A percentile compares a stretch with the other conserved stretches of the same genome.
Conservation (phyloP, 2,113 vertebrate species). For the Hemichromis elongatus region DNA sequence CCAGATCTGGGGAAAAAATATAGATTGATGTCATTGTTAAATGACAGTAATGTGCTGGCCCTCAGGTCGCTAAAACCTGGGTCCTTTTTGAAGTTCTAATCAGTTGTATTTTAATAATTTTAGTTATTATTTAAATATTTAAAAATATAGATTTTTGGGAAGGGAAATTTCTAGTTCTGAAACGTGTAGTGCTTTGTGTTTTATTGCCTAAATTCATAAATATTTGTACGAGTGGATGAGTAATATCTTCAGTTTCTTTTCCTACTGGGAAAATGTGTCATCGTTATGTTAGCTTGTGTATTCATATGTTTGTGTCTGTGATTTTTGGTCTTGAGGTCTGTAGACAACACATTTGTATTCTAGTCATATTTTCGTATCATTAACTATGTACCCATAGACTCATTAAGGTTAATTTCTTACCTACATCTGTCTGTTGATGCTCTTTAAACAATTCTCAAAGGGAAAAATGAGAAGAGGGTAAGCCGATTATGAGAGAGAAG, state of each 20-base stretch:
- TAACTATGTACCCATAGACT: background rate
- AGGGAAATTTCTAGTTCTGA: background rate
- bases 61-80: background rate
- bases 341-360: background rate
- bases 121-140: background rate
- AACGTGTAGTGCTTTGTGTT: rapidly evolving
- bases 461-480: background rate
- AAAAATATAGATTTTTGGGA: background rate
- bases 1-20: rapidly evolving
- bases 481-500: background rate
- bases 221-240: background rate
- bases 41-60: too few species aligned
- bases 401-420: background rate
- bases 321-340: background rate
- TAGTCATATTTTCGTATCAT: background rate
- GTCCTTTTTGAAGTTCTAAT: background rate
- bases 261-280: background rate
- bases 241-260: background rate
- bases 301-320: background rate
- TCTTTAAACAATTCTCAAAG: background rate
- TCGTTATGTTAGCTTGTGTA: background rate
- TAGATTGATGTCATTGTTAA: background rate
- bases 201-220: background rate
- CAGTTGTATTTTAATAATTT: background rate
- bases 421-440: background rate